A percentile compares a stretch with the other conserved stretches of the same genome.
Evolutionary conservation across 2,888 invertebrate species (phyloP).

Genomic region (Agrochola lota): DNA sequence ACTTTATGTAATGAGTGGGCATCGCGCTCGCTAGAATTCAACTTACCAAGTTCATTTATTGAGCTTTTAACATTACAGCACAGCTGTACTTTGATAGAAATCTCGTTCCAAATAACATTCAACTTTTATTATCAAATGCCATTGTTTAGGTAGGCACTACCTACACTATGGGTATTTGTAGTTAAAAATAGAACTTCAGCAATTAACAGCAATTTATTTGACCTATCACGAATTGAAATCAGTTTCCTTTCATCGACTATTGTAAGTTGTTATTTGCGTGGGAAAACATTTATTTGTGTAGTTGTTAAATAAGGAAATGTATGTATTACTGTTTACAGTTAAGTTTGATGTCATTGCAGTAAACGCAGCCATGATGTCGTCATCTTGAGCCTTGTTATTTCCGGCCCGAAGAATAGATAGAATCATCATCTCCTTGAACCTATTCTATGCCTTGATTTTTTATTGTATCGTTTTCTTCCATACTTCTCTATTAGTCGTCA

Average conservation of each 20-base stretch:
- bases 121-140: background rate
- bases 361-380: background rate
- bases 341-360: background rate
- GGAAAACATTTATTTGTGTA: slow-evolving; percentile 32
- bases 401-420: background rate
- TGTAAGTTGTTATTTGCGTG: slow-evolving; percentile 37
- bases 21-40: background rate
- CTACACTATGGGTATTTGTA: too few species aligned
- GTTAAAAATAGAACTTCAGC: slow-evolving; percentile 29
- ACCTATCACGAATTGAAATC: slow-evolving; percentile 43
- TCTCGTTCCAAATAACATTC: background rate
- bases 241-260: slow-evolving; percentile 32
- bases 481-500: too few species aligned
- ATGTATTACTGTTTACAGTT: slow-evolving; percentile 15
- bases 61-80: too few species aligned
- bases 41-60: too few species aligned
- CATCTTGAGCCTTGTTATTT: background rate
- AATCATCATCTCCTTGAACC: background rate
- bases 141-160: background rate
- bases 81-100: too few species aligned
- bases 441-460: background rate
- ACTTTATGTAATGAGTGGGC: background rate
- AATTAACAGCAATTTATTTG: slow-evolving; percentile 44
- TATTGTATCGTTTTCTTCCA: too few species aligned
- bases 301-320: slow-evolving; percentile 28